These are phyloP conservation scores for Theocolax elegans DNA, from an alignment of 1,140 invertebrate genomes.

Conservation along the genomic window DNA sequence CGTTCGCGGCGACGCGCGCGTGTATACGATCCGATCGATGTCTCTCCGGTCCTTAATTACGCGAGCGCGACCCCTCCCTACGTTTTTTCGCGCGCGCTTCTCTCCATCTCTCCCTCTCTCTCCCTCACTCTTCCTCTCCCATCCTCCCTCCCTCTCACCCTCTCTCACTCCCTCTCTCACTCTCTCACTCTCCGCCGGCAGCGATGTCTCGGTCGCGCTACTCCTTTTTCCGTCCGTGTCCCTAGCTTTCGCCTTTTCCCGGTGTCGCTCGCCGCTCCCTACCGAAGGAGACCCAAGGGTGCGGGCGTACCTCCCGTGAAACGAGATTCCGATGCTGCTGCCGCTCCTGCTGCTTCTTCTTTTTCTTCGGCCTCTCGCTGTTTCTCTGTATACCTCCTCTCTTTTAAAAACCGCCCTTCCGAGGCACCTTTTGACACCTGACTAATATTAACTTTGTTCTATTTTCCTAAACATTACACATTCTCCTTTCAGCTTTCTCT, in stretches of 20 bases:
- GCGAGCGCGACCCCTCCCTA: no score
- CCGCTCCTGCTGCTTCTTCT: background rate
- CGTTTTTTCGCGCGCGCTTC: no score
- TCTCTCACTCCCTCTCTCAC: background rate
- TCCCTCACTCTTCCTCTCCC: background rate
- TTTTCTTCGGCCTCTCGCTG: background rate
- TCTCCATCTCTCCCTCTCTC: background rate
- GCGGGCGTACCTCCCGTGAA: background rate
- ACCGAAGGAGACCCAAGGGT: background rate
- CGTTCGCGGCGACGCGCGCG: constrained; percentile 48
- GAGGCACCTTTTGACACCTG: no score
- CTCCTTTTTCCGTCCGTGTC: background rate
- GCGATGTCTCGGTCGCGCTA: no score
- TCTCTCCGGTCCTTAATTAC: constrained; percentile 63
- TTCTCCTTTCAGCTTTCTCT: no score
- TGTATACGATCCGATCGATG: constrained; percentile 62
- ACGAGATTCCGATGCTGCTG: constrained; percentile 9
- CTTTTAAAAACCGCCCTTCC: background rate
- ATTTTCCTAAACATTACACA: no score
- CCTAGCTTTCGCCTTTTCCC: background rate
- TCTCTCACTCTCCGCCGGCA: background rate
- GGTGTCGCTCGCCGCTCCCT: background rate
- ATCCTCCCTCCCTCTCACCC: background rate
- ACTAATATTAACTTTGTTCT: no score
- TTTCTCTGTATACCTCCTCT: background rate